Base-by-base conservation (phyloP, 2,888 invertebrate genomes). In the Melangyna quadrimaculata region DNA sequence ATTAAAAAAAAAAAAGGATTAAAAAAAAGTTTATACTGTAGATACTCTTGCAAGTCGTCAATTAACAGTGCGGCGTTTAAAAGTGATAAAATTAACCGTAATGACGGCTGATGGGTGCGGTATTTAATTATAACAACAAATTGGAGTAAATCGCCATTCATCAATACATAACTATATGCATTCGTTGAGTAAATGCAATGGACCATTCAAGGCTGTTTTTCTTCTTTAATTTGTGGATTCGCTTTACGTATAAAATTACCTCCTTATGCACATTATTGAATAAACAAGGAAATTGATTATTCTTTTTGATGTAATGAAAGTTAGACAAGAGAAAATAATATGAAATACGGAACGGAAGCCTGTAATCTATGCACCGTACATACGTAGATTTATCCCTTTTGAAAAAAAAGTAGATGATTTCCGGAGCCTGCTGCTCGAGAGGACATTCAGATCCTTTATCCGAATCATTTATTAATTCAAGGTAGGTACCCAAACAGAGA, bases 61-160 rank as follows among this genome's bases (percentile, higher is more conserved):
- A 45, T 65, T 45, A 69, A 75, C 45, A 27, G 17, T 3, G 35
- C n/a, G 40, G n/a, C 2, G 43, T 35, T 51, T 12, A 17, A 10
- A 37, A 53, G 67, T 67, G 78, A 72, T 65, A 67, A 57, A 35
- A 67, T 3, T 2, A 57, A 27, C 35, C 45, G 19, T 63, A 45
- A 45, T 43, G 29, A 32, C 19, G 43, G 40, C 27, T 48, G 35
- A 24, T 59, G 57, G 74, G 73, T 79, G 79, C 61, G 59, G 67
- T 74, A 53, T 43, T 78, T 72, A 65, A 45, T 71, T 43, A 22
- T 59, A 22, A 43, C 19, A 32, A 43, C 67, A 67, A 65, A 63
- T 75, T 69, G 22, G 37, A 61, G 78, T 72, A 67, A 51, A 51
- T 35, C 22, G 35, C 51, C 27, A 59, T 65, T 59, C 29, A 63